These are phyloP conservation scores for Synanthedon andrenaeformis DNA, from an alignment of 2,888 invertebrate species.

Conservation along the genomic window DNA sequence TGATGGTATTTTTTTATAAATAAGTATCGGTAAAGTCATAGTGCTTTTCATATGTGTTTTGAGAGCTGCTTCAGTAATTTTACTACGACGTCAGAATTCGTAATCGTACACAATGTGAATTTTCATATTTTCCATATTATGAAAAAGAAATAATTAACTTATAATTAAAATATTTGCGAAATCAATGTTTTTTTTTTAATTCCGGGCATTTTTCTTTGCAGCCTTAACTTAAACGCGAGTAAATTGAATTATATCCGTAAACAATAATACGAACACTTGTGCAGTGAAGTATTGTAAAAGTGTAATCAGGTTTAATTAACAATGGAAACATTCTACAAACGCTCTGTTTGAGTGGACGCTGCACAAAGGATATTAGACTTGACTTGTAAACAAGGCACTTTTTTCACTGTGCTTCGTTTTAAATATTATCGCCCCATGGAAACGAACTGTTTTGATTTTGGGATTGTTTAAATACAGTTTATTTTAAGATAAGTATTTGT, in stretches of 20 bases:
- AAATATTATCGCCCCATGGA: no score
- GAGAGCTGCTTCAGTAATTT: no score
- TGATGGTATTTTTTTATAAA: no score
- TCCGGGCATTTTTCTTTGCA: neutral
- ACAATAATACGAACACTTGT: neutral
- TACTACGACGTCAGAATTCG: no score
- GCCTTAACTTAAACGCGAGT: neutral
- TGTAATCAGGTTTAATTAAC: neutral
- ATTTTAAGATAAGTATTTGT: no score
- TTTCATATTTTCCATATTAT: no score
- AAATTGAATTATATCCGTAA: neutral
- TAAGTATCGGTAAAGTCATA: no score
- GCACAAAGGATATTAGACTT: slow-evolving; percentile 11
- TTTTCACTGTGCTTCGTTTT: slow-evolving; percentile 2
- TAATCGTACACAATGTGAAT: no score
- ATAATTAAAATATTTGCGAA: neutral
- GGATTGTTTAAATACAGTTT: no score
- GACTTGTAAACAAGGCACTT: slow-evolving; percentile 10
- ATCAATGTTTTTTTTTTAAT: neutral
- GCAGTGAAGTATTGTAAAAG: neutral
- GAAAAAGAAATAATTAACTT: no score
- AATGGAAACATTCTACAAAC: slow-evolving; percentile 7
- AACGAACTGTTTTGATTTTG: no score
- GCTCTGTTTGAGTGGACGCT: slow-evolving; percentile 5
- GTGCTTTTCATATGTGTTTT: no score